These are phyloP conservation scores for Geothlypis trichas DNA, from an alignment of 2,113 vertebrate genomes.

Conservation along the genomic window DNA sequence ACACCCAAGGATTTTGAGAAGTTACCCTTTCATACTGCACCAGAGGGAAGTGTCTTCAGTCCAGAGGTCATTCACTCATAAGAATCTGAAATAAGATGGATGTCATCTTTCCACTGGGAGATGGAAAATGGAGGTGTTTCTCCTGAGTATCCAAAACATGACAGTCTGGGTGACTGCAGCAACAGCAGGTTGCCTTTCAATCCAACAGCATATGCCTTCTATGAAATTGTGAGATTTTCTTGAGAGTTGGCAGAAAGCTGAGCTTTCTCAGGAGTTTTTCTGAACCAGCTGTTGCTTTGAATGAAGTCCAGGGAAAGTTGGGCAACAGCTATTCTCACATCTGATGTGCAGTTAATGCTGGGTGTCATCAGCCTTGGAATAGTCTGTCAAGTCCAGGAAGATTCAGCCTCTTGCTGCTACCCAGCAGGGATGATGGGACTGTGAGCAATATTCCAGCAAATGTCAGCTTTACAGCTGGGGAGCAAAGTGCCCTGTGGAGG, in stretches of 20 bases:
- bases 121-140: neutral
- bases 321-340: slow-evolving; percentile 36
- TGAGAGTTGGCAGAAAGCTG: slow-evolving; percentile 5
- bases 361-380: neutral
- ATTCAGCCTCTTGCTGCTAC: neutral
- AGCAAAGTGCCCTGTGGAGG: neutral
- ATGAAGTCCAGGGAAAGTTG: slow-evolving; percentile 33
- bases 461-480: neutral
- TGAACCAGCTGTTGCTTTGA: slow-evolving; percentile 61
- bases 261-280: slow-evolving; percentile 36
- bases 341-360: slow-evolving; percentile 18
- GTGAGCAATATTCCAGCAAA: neutral
- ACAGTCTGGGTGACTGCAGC: neutral
- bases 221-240: neutral
- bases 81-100: neutral
- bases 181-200: slow-evolving; percentile 5
- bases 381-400: neutral
- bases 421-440: neutral
- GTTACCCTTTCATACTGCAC: neutral
- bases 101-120: neutral
- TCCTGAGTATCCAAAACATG: neutral
- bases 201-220: slow-evolving; percentile 3
- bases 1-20: neutral
- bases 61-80: neutral
- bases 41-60: neutral